Conservation (phyloP, 2,113 vertebrate species). For the Rousettus leschenaultii region DNA sequence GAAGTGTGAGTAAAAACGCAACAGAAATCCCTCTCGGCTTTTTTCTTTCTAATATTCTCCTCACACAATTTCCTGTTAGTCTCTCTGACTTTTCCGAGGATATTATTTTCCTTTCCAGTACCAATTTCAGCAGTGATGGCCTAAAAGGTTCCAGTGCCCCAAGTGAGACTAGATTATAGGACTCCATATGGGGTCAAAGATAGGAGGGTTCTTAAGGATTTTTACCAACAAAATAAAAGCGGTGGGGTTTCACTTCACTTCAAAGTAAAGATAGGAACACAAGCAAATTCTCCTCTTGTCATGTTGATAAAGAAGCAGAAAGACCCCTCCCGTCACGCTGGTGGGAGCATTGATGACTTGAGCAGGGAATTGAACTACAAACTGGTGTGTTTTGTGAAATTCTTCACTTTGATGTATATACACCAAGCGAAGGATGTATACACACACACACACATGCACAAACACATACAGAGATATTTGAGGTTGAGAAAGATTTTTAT, state of each 20-base stretch:
- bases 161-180: slow-evolving; percentile 80
- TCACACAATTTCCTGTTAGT: slow-evolving; percentile 71
- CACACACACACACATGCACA: background rate
- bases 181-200: slow-evolving; percentile 79
- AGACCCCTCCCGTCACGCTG: background rate
- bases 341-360: background rate
- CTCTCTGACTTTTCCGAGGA: slow-evolving; percentile 72
- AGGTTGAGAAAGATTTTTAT: background rate
- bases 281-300: slow-evolving; percentile 69
- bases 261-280: slow-evolving; percentile 72
- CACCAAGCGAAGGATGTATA: background rate
- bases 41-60: slow-evolving; percentile 71
- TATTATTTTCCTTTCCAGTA: slow-evolving; percentile 77
- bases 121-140: slow-evolving; percentile 77
- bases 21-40: slow-evolving; percentile 30
- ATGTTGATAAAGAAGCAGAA: slow-evolving; percentile 57
- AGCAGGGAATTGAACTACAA: slow-evolving; percentile 30
- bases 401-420: background rate
- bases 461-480: background rate
- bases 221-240: slow-evolving; percentile 80
- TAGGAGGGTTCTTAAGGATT: slow-evolving; percentile 72
- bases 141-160: slow-evolving; percentile 77
- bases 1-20: slow-evolving; percentile 57
- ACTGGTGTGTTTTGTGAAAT: slow-evolving; percentile 17
- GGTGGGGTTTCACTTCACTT: slow-evolving; percentile 70